These are phyloP conservation scores for Delichon dasypus DNA, from an alignment of 2,797 vertebrate species.

Conservation along the genomic window DNA sequence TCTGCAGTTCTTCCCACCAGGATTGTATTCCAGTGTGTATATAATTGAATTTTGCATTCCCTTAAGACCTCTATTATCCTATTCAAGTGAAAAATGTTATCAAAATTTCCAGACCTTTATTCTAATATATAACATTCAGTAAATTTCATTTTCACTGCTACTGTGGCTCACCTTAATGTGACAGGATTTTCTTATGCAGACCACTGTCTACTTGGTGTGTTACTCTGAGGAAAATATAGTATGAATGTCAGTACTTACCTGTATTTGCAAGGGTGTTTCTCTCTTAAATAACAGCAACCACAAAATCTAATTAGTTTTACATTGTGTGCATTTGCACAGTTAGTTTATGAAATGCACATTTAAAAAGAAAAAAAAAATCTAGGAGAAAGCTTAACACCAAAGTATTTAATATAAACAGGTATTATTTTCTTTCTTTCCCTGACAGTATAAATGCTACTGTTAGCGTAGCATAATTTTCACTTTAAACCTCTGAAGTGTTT, in stretches of 20 bases:
- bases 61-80: background rate
- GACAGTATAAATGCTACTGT: background rate
- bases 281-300: background rate
- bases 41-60: conserved; percentile 13
- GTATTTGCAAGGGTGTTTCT: background rate
- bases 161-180: background rate
- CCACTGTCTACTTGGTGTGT: background rate
- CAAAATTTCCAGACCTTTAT: conserved; percentile 9
- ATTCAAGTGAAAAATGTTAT: conserved; percentile 9
- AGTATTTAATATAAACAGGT: background rate
- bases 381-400: background rate
- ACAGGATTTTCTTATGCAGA: background rate
- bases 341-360: background rate
- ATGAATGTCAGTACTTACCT: background rate
- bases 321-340: background rate
- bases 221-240: background rate
- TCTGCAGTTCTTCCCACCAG: background rate
- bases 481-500: background rate
- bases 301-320: background rate
- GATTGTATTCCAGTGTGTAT: background rate
- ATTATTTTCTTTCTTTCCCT: rapidly evolving
- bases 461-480: background rate
- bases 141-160: background rate
- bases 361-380: background rate
- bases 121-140: background rate